Percentiles rank a stretch among this genome's conserved stretches.
Conservation (phyloP, 2,888 invertebrate genomes). For the Callyntrura guangdongensis region DNA sequence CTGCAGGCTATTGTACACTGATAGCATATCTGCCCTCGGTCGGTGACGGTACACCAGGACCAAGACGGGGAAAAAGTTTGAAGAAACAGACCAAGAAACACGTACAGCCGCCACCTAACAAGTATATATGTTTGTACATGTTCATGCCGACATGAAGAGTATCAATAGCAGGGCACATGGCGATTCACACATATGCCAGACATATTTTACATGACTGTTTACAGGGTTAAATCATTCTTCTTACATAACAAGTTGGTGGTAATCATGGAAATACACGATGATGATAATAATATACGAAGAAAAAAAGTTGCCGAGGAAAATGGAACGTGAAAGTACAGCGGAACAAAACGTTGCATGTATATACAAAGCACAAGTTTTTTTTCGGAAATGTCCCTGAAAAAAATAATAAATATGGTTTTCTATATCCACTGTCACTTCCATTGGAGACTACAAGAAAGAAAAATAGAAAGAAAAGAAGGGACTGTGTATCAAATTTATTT, state of each 20-base stretch:
- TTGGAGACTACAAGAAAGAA: background rate
- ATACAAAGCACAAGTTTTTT: background rate
- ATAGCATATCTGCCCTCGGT: conserved; percentile 52
- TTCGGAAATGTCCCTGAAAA: background rate
- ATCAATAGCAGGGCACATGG: background rate
- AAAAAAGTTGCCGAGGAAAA: background rate
- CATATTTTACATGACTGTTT: conserved; percentile 42
- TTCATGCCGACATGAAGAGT: background rate
- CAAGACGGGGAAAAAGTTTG: conserved; percentile 24
- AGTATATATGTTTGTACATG: background rate
- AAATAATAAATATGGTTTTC: conserved; percentile 12
- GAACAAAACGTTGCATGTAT: background rate
- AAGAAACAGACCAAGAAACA: conserved; percentile 32
- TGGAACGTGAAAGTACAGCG: conserved; percentile 2
- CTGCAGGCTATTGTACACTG: conserved; percentile 62
- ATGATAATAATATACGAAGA: background rate
- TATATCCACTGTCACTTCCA: background rate
- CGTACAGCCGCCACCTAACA: background rate
- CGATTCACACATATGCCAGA: conserved; percentile 9
- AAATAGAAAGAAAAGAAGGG: background rate
- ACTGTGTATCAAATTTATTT: conserved; percentile 56
- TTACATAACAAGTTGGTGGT: background rate
- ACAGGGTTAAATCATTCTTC: conserved; percentile 41
- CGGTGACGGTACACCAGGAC: background rate
- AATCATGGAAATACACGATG: conserved; percentile 20